These are phyloP conservation scores for Proales similis DNA, from an alignment of 1,140 invertebrate species.

Conservation along the genomic window DNA sequence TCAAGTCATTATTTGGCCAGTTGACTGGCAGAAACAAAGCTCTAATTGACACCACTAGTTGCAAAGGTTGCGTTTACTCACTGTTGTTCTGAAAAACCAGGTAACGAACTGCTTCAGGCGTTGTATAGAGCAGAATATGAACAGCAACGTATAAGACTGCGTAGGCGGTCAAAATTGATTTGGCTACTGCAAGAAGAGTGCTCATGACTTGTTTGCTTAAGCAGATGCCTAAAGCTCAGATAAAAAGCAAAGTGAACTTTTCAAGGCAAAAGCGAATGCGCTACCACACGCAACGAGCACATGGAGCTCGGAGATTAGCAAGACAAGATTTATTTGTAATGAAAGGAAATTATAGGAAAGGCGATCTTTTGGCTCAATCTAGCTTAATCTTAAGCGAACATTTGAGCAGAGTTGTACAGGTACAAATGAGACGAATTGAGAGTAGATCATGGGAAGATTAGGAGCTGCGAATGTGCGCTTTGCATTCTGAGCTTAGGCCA, in stretches of 20 bases:
- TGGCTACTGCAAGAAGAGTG: constrained; percentile 18
- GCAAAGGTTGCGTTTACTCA: background rate
- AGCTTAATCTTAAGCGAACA: no score
- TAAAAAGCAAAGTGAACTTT: no score
- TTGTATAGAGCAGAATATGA: constrained; percentile 1
- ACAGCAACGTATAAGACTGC: background rate
- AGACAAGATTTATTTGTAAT: no score
- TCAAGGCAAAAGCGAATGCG: no score
- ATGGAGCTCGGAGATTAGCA: no score
- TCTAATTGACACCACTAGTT: background rate
- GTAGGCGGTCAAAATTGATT: constrained; percentile 17
- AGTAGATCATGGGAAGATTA: background rate
- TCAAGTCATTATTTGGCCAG: constrained; percentile 19
- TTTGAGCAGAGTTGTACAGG: no score
- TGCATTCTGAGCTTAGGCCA: constrained; percentile 23
- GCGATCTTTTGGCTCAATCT: no score
- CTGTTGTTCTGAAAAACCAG: constrained; percentile 24
- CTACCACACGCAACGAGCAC: no score
- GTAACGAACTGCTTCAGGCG: constrained; percentile 28
- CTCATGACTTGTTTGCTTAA: no score
- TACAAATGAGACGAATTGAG: no score
- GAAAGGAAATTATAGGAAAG: no score
- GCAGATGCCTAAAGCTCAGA: no score
- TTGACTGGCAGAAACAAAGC: background rate
- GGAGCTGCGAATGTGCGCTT: constrained; percentile 21